Base-by-base conservation (phyloP, 2,888 invertebrate genomes). In the Lymantria dispar region DNA sequence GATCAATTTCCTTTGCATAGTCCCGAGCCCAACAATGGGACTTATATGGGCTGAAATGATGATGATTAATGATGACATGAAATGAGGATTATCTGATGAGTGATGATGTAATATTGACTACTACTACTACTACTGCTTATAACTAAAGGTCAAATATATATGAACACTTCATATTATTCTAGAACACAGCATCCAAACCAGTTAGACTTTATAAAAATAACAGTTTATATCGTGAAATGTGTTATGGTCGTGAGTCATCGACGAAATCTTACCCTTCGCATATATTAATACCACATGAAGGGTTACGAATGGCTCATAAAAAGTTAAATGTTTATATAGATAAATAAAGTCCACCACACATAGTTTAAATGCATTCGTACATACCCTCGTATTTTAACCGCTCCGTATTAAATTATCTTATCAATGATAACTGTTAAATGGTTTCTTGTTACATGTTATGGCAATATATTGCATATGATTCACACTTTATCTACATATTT, bases 401-500 rank as follows among this genome's bases (percentile, higher is more conserved):
- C 33, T 33, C 5, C 33, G 33, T 54, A 44, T 38, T 30, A 15
- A 12, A 11, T 45, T 56, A 61, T 65, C 65, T 62, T 65, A 65
- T 65, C 62, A 47, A 13, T 50, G 60, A 64, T 65, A 60, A 49
- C 48, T 37, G 60, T 62, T 65, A 60, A 49, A 48, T 37, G 41
- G 46, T 49, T 58, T 37, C 43, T 43, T 33, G 55, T 54, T 42
- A 40, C n/a, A 40, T 40, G 13, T 11, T 12, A 42, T 36, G 22
- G 37, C 48, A 39, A 45, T 44, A 10, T 42, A 45, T 36, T 52
- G 43, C 43, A 44, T 43, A 43, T 22, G 41, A 42, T 11, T 47
- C 41, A 8, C n/a, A 14, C 22, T 15, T 22, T 3, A 39, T 42
- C 10, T 13, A 37, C 33, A 37, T 10, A 29, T 33, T n/a, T n/a